A percentile compares a stretch with the other conserved stretches of the same genome.
phyloP scores from a whole-genome alignment of 2,797 vertebrate genomes.

The Morelia viridis region DNA sequence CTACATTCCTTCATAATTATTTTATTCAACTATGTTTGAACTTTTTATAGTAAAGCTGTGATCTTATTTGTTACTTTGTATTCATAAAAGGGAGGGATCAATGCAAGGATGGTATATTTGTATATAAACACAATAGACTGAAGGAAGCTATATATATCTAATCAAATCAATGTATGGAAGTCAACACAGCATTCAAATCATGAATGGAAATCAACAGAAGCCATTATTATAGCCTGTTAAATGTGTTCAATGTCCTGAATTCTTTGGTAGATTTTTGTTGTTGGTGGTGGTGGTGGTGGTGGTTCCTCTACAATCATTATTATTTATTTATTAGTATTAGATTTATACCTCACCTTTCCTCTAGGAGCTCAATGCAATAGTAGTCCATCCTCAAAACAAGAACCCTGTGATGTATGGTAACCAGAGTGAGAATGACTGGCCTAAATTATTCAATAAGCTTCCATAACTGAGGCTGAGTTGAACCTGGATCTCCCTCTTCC shows the following conservation, averaged over 20 bases:
- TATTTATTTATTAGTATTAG: not conserved
- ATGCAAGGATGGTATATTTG: not conserved
- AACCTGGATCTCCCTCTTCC: not conserved
- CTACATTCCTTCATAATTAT: not conserved
- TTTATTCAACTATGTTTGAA: no score
- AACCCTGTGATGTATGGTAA: not conserved
- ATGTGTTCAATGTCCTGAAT: not conserved
- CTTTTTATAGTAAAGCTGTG: not conserved
- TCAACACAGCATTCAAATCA: not conserved
- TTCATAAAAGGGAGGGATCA: not conserved
- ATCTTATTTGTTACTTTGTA: not conserved
- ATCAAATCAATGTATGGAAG: not conserved
- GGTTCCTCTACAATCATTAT: not conserved
- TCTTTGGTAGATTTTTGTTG: no score
- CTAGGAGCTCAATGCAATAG: not conserved
- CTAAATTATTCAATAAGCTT: not conserved
- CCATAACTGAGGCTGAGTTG: not conserved
- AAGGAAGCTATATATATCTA: not conserved
- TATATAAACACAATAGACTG: not conserved
- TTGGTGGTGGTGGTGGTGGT: no score
- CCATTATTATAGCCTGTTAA: not conserved
- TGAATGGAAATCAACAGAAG: not conserved
- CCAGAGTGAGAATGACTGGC: not conserved
- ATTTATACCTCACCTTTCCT: not conserved
- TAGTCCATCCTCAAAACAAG: not conserved